Conservation (phyloP, 2,113 vertebrate genomes). For the Tychaedon coryphoeus region DNA sequence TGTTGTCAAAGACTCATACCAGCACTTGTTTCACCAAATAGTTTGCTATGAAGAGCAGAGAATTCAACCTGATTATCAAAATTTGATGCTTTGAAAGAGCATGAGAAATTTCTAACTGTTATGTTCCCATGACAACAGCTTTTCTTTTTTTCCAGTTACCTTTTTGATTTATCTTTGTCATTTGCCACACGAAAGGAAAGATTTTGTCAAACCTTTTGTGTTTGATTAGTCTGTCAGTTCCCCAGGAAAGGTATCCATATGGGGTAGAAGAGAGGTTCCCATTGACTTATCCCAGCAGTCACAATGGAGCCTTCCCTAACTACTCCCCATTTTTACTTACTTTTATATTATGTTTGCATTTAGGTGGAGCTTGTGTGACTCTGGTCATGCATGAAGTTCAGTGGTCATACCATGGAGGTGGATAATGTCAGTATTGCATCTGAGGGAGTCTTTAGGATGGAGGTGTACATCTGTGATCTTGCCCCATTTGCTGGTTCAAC, state of each 20-base stretch:
- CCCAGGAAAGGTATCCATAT: neutral
- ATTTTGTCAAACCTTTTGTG: neutral
- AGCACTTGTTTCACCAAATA: neutral
- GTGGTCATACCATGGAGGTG: neutral
- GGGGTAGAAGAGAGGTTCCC: neutral
- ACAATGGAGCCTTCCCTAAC: neutral
- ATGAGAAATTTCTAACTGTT: slow-evolving; percentile 25
- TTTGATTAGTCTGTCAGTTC: neutral
- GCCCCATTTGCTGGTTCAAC: neutral
- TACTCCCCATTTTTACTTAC: neutral
- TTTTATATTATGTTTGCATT: neutral
- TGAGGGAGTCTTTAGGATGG: neutral
- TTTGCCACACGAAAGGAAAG: neutral
- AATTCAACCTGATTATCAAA: slow-evolving; percentile 44
- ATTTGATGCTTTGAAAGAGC: slow-evolving; percentile 8
- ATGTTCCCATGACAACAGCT: slow-evolving; percentile 38
- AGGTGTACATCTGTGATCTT: neutral
- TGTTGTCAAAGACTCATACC: neutral
- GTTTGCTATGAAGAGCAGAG: neutral
- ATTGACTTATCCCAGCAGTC: neutral
- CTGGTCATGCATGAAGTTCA: neutral
- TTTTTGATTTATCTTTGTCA: slow-evolving; percentile 3
- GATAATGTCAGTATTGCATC: neutral
- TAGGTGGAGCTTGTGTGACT: neutral
- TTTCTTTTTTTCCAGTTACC: neutral